These are phyloP conservation scores for Drosophila teissieri DNA, from an alignment of 1,140 invertebrate genomes.

Conservation along the genomic window DNA sequence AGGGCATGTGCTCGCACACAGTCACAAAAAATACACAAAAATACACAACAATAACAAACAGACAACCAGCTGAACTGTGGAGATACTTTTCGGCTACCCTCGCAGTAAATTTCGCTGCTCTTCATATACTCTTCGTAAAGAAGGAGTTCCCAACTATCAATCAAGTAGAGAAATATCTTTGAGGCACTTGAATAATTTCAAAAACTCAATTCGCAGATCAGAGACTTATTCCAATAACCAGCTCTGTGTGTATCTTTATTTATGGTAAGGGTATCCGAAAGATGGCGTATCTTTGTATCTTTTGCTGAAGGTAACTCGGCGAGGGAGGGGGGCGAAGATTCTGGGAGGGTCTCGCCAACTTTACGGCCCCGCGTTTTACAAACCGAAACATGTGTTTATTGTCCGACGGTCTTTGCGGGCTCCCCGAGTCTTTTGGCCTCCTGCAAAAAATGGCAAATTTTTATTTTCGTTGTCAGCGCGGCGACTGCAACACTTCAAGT, in stretches of 20 bases:
- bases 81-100: constrained; percentile 68
- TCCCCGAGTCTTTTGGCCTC: constrained; percentile 11
- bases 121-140: constrained; percentile 1
- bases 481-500: constrained; percentile 79
- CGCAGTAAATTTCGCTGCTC: constrained; percentile 44
- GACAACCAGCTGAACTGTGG: constrained; percentile 45
- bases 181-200: too few species aligned
- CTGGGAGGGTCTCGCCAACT: constrained; percentile 42
- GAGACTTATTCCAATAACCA: too few species aligned
- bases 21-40: constrained; percentile 28
- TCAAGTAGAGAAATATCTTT: too few species aligned
- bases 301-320: constrained; percentile 10
- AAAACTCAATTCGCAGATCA: too few species aligned
- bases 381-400: constrained; percentile 81
- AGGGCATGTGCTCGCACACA: constrained; percentile 64
- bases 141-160: constrained; percentile 1
- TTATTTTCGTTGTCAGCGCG: constrained; percentile 69
- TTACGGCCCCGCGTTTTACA: constrained; percentile 75
- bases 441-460: constrained; percentile 28
- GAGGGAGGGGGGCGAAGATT: background rate
- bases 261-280: constrained; percentile 5
- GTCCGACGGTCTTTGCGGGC: constrained; percentile 47
- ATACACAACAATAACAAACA: constrained; percentile 42
- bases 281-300: background rate
- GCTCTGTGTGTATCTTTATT: too few species aligned